Evolutionary conservation across 1,140 invertebrate genomes (phyloP).

Genomic region (Zaprionus gabonicus): DNA sequence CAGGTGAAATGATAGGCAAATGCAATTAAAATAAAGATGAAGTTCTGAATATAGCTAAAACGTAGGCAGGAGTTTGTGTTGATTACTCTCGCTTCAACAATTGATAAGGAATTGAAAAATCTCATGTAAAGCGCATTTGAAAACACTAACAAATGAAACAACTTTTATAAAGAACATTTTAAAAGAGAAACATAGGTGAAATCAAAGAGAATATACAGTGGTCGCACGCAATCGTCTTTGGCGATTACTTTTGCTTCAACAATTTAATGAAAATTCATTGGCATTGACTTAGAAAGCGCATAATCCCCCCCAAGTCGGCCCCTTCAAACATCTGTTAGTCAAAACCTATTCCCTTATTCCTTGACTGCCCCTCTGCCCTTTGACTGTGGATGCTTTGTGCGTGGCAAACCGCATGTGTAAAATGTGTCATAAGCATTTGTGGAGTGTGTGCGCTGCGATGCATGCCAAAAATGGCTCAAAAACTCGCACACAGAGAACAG

Average conservation of each 20-base stretch:
- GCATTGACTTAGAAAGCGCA: slow-evolving; percentile 1
- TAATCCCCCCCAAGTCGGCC: not conserved
- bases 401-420: slow-evolving; percentile 64
- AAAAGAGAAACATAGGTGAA: not conserved
- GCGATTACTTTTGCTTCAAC: slow-evolving; percentile 11
- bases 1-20: too few species aligned
- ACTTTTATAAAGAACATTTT: too few species aligned
- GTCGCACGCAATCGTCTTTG: not conserved
- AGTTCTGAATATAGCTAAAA: too few species aligned
- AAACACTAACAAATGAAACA: too few species aligned
- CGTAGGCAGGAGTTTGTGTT: too few species aligned
- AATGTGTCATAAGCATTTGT: slow-evolving; percentile 74
- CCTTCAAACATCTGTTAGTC: not conserved
- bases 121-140: not conserved
- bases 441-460: slow-evolving; percentile 40
- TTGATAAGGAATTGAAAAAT: not conserved
- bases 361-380: too few species aligned
- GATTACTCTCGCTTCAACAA: too few species aligned
- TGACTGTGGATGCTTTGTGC: slow-evolving; percentile 12
- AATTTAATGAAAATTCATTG: slow-evolving; percentile 18
- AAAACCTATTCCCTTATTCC: too few species aligned
- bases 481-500: slow-evolving; percentile 32
- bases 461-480: slow-evolving; percentile 54
- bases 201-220: not conserved
- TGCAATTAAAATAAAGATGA: too few species aligned